A percentile compares a stretch with the other conserved stretches of the same genome.
These are phyloP conservation scores for Chloebia gouldiae DNA, from an alignment of 2,113 vertebrate genomes.

Conservation along the genomic window DNA sequence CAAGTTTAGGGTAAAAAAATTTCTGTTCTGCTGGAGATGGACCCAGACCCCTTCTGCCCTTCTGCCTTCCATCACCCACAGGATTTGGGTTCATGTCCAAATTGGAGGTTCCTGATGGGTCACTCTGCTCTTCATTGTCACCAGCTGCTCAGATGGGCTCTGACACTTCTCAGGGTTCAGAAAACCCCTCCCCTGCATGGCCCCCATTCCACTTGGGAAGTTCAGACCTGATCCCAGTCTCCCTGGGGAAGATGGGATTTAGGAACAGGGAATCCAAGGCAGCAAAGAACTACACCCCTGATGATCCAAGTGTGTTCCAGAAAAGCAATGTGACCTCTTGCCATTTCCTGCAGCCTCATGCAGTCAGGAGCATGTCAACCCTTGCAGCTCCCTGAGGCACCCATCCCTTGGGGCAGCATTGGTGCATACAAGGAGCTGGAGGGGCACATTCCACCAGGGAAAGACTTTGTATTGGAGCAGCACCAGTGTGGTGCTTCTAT, in stretches of 20 bases:
- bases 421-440: background rate
- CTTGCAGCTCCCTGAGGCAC: rapidly evolving
- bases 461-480: background rate
- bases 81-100: background rate
- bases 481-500: background rate
- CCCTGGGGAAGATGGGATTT: background rate
- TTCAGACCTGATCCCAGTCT: background rate
- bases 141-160: background rate
- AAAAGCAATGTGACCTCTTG: background rate
- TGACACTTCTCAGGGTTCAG: background rate
- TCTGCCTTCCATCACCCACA: background rate
- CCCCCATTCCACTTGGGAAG: background rate
- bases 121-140: background rate
- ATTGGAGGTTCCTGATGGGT: background rate
- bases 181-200: background rate
- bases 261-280: background rate
- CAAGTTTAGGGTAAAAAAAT: background rate
- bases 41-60: background rate
- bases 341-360: background rate
- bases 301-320: background rate
- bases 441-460: background rate
- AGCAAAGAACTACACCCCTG: background rate
- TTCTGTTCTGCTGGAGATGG: background rate
- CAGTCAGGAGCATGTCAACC: background rate
- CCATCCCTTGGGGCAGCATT: background rate